Evolutionary conservation across 2,113 vertebrate species (phyloP), one percentile per base, ranked within the genome.

Genomic region (Agapornis roseicollis): DNA sequence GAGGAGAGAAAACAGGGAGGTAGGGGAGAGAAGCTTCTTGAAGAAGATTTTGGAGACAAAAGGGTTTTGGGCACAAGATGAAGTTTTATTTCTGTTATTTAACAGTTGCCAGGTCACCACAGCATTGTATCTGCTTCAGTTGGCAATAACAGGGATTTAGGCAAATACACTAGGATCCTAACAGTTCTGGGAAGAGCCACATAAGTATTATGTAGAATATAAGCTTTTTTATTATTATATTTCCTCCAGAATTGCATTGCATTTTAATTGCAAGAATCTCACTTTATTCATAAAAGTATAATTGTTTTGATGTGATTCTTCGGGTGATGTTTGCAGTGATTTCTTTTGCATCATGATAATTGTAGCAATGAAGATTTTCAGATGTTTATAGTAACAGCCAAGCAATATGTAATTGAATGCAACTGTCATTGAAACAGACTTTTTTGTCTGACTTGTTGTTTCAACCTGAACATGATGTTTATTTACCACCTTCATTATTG

Each of bases 401-500:
- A 89, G 65, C 52, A 89, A 23, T 46, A 17, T 76, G 37, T 68
- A 87, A 70, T 56, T 85, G 80, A 68, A 72, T 74, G 65, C 41
- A 79, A 47, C 55, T 85, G 73, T 85, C 52, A 72, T 60, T 60
- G 70, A 92, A 92, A 74, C 69, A 94, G 80, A 46, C 16, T 88
- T 85, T 23, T 53, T 90, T 81, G 85, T 87, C 65, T 94, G 91
- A 94, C 91, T 89, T 95, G 78, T 96, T 94, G 83, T 93, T 95
- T 90, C 77, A 84, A 1, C 87, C 63, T 85, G 87, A 95, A 82
- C 63, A 52, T 72, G 69, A 58, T 89, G 84, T 85, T 97, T 97
- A 95, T 91, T 97, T 95, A 70, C 89, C 63, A 77, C 58, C 63
- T 87, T 94, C 81, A 53, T 96, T 94, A 93, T 15, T 69, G 78